Conservation (phyloP, 2,888 invertebrate genomes). For the Timema cristinae region DNA sequence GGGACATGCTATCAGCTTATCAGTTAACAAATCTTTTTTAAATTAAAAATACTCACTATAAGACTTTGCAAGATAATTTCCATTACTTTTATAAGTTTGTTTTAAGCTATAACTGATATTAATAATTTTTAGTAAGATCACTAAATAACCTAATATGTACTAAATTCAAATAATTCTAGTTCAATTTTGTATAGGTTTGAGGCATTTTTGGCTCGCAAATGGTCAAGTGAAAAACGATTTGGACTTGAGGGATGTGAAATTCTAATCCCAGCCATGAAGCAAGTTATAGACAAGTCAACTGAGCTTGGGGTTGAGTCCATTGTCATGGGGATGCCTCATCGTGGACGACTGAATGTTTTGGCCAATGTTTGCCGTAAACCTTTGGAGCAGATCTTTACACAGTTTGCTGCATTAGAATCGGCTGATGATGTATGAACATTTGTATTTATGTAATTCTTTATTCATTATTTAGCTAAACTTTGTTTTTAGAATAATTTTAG, state of each 20-base stretch:
- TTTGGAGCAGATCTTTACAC: constrained; percentile 82
- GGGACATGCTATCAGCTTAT: no score
- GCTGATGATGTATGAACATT: constrained; percentile 60
- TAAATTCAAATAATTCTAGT: no score
- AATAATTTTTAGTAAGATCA: no score
- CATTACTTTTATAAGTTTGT: no score
- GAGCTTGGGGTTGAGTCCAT: constrained; percentile 94
- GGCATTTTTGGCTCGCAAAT: constrained; percentile 96
- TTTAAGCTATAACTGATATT: no score
- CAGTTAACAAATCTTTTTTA: no score
- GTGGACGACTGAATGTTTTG: constrained; percentile 77
- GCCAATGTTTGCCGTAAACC: constrained; percentile 92
- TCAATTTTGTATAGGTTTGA: constrained; percentile 59
- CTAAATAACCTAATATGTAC: no score
- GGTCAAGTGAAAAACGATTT: constrained; percentile 98
- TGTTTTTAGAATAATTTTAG: no score
- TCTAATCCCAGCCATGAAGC: constrained; percentile 97
- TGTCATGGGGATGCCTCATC: constrained; percentile 81
- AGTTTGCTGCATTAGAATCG: constrained; percentile 89
- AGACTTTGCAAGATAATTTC: no score
- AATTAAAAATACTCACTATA: no score
- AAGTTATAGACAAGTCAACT: constrained; percentile 94
- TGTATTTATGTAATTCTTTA: no score
- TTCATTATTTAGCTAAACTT: no score
- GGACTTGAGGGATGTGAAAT: constrained; percentile 99